Evolutionary conservation across 2,888 invertebrate genomes (phyloP), one percentile per base, ranked within the genome.

Genomic region (Peribatodes rhomboidaria): DNA sequence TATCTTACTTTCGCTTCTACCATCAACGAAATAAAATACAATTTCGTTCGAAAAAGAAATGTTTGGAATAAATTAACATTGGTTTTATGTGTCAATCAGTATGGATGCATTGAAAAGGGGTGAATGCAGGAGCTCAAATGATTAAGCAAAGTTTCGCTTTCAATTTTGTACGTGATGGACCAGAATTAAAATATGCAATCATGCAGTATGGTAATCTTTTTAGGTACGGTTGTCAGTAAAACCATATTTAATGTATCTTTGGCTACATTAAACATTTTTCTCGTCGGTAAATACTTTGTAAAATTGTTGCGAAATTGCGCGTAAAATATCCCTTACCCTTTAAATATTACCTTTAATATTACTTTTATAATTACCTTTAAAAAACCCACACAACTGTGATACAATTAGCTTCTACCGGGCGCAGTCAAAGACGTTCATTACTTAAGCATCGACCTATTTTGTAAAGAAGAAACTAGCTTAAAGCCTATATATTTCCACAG

Each of bases 31-130:
- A 46, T 64, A 78, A 49, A 55, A 54, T 10, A 39, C 6, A 65
- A 55, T 68, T 53, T 50, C 0, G 6, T 1, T 3, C 57, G 1
- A 0, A 0, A 0, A n/a, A n/a, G n/a, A 55, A 10, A 3, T 18
- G 47, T 42, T 18, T 27, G 42, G 68, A 62, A 68, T 67, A 37
- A 44, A 66, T 72, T 57, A 63, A 56, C 35, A n/a, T 61, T 56
- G 62, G 44, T 70, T 72, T 71, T 70, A 70, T 69, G 70, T 72
- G 69, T 74, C 71, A 73, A 73, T 73, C 71, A 70, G 70, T 61
- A 65, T 65, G 55, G 70, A 71, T 71, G 61, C 57, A 71, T 69
- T 65, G 68, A 68, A 77, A 80, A 80, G 74, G 80, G 77, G 77
- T 77, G 74, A 70, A 72, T 72, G 67, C 75, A 73, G 73, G 66